Base-by-base conservation (phyloP, 2,888 invertebrate species). In the Smittia aterrima region DNA sequence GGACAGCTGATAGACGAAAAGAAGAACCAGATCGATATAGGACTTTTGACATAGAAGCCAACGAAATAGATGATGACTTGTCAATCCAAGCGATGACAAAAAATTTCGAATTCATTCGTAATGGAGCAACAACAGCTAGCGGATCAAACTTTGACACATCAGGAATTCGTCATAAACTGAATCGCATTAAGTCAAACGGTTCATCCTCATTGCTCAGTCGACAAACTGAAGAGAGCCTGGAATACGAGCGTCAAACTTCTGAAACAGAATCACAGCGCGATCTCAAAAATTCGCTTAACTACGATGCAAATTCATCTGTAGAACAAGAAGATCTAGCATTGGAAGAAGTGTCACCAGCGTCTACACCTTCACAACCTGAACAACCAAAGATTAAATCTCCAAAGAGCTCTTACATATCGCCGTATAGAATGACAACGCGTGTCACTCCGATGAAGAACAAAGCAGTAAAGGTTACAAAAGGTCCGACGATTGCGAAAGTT, bases 11-110 rank as follows among this genome's bases (percentile, higher is more conserved):
- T n/a, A 70, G 70, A 41, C 18, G 75, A 71, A 75, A 75, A 64
- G 88, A 89, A 76, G 89, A 90, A 79, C 88, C 88, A 4, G 92
- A 92, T 66, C 85, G 92, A 70, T 92, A 90, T 80, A 86, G 88
- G 78, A 93, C 92, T 1, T 87, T 89, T 78, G 90, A 92, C 0
- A 82, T 91, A 20, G 87, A 27, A 1, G 22, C 22, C 1, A 38
- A 58, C 24, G 67, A 27, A 81, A 53, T 54, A 3, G 75, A 64
- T 64, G 77, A 78, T 53, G 77, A 77, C 18, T 78, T 79, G 22
- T 82, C 82, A 6, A 79, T 81, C 22, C 78, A 79, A 16, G 80
- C 79, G 27, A 79, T 82, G 78, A 82, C 81, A 75, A 58, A 40
- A 32, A 70, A 68, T 20, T 67, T 68, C 62, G 64, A 25, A 16